Evolutionary conservation across 2,888 invertebrate genomes (phyloP).

Genomic region (Bruchidius siliquastri): DNA sequence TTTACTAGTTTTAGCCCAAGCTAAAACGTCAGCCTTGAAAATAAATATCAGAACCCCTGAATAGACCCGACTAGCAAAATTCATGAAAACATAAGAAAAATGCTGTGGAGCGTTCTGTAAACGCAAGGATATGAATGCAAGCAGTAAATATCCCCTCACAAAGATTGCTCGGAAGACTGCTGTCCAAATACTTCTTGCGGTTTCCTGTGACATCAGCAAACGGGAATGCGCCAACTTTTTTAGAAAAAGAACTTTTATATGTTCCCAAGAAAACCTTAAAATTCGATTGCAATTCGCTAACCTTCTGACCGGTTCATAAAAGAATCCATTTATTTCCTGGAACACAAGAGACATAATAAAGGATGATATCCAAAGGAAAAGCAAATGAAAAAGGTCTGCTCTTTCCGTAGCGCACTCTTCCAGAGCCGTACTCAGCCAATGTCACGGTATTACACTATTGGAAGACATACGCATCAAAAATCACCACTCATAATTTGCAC

Average conservation of each 20-base stretch:
- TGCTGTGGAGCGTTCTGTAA: not conserved
- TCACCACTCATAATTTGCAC: too few relatives aligned
- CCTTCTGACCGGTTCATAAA: conserved; percentile 1
- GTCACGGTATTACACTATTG: not conserved
- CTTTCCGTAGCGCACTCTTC: not conserved
- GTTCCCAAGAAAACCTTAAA: not conserved
- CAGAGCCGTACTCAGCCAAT: not conserved
- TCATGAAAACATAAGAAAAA: too few relatives aligned
- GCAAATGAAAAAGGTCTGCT: not conserved
- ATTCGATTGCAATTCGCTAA: conserved; percentile 1
- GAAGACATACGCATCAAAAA: too few relatives aligned
- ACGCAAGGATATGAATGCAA: not conserved
- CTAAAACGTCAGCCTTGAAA: not conserved
- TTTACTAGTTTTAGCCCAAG: too few relatives aligned
- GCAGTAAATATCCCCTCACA: not conserved
- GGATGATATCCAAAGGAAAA: not conserved
- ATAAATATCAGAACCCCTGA: too few relatives aligned
- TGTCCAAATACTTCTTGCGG: not conserved
- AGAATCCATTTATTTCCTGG: conserved; percentile 8
- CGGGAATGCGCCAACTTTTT: not conserved
- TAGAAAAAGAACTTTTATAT: not conserved
- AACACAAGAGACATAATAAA: conserved; percentile 6
- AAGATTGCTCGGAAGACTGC: not conserved
- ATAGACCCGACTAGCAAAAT: too few relatives aligned
- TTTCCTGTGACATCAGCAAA: not conserved